Conservation (phyloP, 2,113 vertebrate genomes). For the Neogobius melanostomus region DNA sequence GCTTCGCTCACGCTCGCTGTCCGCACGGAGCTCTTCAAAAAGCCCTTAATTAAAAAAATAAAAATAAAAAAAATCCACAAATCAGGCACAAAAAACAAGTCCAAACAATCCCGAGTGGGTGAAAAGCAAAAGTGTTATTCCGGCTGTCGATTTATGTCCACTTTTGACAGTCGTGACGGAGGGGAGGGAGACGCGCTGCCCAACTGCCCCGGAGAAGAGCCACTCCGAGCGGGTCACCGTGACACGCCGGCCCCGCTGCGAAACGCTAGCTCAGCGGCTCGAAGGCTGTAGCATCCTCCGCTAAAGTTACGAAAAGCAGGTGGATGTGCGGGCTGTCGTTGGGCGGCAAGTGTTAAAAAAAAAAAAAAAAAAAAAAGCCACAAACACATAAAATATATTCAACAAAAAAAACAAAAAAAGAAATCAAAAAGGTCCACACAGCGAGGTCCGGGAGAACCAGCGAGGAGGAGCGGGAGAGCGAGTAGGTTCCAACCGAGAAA, state of each 20-base stretch:
- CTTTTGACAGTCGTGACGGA: slow-evolving; percentile 59
- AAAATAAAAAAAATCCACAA: slow-evolving; percentile 52
- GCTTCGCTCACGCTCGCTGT: slow-evolving; percentile 58
- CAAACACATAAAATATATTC: no score
- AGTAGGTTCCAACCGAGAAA: slow-evolving; percentile 31
- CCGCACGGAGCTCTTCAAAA: slow-evolving; percentile 50
- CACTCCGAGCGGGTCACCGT: slow-evolving; percentile 42
- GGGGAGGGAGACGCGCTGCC: slow-evolving; percentile 14
- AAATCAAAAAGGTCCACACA: slow-evolving; percentile 1
- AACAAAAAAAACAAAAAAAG: no score
- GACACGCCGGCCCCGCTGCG: not conserved
- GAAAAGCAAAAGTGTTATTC: slow-evolving; percentile 42
- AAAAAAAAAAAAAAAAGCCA: not conserved
- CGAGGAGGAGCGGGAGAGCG: slow-evolving; percentile 7
- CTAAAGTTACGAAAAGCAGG: slow-evolving; percentile 22
- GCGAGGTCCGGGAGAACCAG: slow-evolving; percentile 37
- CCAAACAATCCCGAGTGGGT: slow-evolving; percentile 55
- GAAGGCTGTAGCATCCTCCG: slow-evolving; percentile 45
- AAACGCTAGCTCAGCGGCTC: not conserved
- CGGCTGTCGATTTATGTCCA: slow-evolving; percentile 53
- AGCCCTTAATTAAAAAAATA: slow-evolving; percentile 16
- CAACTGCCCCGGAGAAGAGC: slow-evolving; percentile 22
- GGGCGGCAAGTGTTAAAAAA: no score
- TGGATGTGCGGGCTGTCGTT: slow-evolving; percentile 12
- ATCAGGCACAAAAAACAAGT: slow-evolving; percentile 14